phyloP scores from a whole-genome alignment of 2,888 invertebrate genomes.

The Caradrina clavipalpis region DNA sequence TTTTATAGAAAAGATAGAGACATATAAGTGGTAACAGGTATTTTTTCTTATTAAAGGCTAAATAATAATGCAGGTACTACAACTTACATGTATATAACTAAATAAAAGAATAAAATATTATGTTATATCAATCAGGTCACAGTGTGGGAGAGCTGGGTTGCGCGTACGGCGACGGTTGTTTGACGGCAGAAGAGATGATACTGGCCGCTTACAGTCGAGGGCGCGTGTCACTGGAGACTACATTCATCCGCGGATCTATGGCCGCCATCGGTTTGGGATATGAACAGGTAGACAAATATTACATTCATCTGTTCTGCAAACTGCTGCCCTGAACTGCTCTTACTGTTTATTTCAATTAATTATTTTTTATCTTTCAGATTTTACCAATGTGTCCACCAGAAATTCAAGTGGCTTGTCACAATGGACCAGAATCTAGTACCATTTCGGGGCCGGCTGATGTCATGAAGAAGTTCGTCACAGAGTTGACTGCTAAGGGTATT shows the following conservation, averaged over 20 bases:
- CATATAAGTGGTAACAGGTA: neutral
- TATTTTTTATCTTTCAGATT: constrained; percentile 63
- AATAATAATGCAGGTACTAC: too few relatives aligned
- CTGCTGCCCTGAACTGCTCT: neutral
- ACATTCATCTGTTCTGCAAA: neutral
- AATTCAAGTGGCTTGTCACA: constrained; percentile 95
- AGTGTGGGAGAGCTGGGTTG: constrained; percentile 98
- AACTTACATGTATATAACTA: neutral
- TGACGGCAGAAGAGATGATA: constrained; percentile 96
- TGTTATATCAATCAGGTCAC: constrained; percentile 91
- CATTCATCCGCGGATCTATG: constrained; percentile 94
- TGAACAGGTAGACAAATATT: constrained; percentile 37
- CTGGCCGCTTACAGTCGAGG: constrained; percentile 95
- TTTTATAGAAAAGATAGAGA: too few relatives aligned
- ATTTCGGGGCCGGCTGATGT: constrained; percentile 93
- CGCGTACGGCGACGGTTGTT: constrained; percentile 97
- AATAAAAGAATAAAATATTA: neutral
- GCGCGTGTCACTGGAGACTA: constrained; percentile 92
- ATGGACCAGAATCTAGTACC: constrained; percentile 94
- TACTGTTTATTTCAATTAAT: neutral
- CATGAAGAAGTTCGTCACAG: constrained; percentile 90
- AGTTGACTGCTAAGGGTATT: constrained; percentile 77
- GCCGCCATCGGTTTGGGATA: constrained; percentile 93
- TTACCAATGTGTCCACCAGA: constrained; percentile 87
- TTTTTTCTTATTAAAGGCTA: too few relatives aligned